Evolutionary conservation across 2,113 vertebrate genomes (phyloP).

Genomic region (Agapornis roseicollis): DNA sequence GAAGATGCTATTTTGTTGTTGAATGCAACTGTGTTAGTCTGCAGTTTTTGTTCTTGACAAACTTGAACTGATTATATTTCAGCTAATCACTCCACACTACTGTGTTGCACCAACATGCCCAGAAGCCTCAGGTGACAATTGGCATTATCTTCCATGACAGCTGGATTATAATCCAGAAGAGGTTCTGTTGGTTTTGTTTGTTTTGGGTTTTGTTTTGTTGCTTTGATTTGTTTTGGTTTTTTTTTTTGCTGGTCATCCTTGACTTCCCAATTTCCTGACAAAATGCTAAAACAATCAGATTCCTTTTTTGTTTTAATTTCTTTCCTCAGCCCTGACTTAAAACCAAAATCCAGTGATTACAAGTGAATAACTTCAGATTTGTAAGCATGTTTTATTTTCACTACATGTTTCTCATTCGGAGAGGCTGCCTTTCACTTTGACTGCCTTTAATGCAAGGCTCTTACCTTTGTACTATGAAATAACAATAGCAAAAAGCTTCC

Average conservation of each 20-base stretch:
- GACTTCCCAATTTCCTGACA: background rate
- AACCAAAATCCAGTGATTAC: background rate
- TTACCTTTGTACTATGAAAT: background rate
- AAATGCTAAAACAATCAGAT: background rate
- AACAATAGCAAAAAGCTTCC: background rate
- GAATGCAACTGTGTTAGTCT: background rate
- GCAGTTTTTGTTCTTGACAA: background rate
- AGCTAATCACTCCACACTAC: background rate
- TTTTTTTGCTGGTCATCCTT: background rate
- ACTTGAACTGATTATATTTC: background rate
- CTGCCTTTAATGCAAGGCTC: background rate
- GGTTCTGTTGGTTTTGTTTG: fast-evolving
- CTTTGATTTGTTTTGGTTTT: background rate
- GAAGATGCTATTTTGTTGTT: background rate
- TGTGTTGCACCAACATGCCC: background rate
- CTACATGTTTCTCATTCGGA: background rate
- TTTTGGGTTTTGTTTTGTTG: background rate
- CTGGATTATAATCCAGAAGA: background rate
- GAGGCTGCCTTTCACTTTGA: background rate
- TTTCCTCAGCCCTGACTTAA: background rate
- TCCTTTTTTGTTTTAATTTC: background rate
- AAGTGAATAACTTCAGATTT: background rate
- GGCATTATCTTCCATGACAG: background rate
- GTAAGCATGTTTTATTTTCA: background rate
- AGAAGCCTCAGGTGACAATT: background rate